These are phyloP conservation scores for Drymodes brunneopygia DNA, from an alignment of 2,113 vertebrate species.

Conservation along the genomic window DNA sequence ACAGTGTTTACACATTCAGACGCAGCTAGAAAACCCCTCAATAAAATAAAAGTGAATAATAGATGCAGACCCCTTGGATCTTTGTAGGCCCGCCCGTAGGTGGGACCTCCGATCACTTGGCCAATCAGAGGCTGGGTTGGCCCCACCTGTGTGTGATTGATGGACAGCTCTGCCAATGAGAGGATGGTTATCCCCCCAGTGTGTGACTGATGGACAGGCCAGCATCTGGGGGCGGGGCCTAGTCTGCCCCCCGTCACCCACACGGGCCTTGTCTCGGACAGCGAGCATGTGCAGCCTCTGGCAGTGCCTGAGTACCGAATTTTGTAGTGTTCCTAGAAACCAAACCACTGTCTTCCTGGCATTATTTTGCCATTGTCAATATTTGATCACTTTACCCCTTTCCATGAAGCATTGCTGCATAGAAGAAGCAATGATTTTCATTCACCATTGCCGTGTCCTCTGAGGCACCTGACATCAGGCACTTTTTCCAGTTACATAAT, in stretches of 20 bases:
- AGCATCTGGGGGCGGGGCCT: not conserved
- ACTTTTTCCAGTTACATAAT: not conserved
- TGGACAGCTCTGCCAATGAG: too few species aligned
- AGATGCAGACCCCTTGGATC: accelerated
- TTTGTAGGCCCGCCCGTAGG: not conserved
- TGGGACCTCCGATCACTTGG: accelerated
- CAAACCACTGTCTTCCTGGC: not conserved
- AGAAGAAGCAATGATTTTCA: not conserved
- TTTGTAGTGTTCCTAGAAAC: not conserved
- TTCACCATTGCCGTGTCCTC: not conserved
- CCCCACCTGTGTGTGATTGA: not conserved
- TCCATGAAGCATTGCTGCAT: too few species aligned
- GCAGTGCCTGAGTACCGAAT: not conserved
- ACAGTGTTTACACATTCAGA: not conserved
- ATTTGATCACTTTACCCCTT: not conserved
- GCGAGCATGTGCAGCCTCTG: accelerated
- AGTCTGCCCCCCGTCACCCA: accelerated
- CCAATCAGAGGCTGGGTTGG: not conserved
- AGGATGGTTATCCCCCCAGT: accelerated
- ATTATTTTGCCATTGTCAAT: not conserved
- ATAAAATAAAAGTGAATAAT: not conserved
- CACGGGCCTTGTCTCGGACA: accelerated
- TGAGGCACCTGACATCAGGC: not conserved
- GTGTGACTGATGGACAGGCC: not conserved
- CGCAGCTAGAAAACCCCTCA: not conserved